A percentile compares a stretch with the other conserved stretches of the same genome.
Evolutionary conservation across 2,888 invertebrate species (phyloP).

Genomic region (Dascillus cervinus): DNA sequence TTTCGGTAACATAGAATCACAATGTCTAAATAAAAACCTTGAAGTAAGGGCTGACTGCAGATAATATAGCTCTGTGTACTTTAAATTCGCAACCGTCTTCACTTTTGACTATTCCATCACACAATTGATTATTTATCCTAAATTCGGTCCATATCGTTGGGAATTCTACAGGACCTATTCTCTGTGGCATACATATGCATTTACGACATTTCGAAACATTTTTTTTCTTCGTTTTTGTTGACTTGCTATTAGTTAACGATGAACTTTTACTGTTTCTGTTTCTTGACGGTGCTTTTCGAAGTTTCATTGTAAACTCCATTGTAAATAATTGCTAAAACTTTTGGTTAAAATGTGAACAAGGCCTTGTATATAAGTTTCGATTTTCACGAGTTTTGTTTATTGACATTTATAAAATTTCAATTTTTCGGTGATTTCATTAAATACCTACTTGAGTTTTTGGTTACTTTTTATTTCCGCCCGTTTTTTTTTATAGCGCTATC

Average conservation of each 20-base stretch:
- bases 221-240: slow-evolving; percentile 23
- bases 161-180: slow-evolving; percentile 54
- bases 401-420: slow-evolving; percentile 8
- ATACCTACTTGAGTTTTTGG: no score
- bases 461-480: no score
- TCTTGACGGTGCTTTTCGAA: slow-evolving; percentile 20
- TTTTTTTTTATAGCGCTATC: no score
- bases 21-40: no score
- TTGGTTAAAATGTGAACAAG: slow-evolving; percentile 16
- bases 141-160: slow-evolving; percentile 62
- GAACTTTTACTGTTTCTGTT: slow-evolving; percentile 15
- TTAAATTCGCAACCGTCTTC: slow-evolving; percentile 53
- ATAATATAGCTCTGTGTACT: slow-evolving; percentile 63
- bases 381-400: slow-evolving; percentile 12
- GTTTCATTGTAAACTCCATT: slow-evolving; percentile 21
- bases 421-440: no score
- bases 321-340: slow-evolving; percentile 10
- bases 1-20: not conserved
- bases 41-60: slow-evolving; percentile 67
- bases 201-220: slow-evolving; percentile 35
- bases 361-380: slow-evolving; percentile 15
- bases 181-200: slow-evolving; percentile 55
- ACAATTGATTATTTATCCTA: slow-evolving; percentile 56
- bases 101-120: slow-evolving; percentile 62
- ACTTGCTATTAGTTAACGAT: slow-evolving; percentile 7